A percentile compares a stretch with the other conserved stretches of the same genome.
Conservation (phyloP, 2,113 vertebrate genomes). For the Clarias batrachus region DNA sequence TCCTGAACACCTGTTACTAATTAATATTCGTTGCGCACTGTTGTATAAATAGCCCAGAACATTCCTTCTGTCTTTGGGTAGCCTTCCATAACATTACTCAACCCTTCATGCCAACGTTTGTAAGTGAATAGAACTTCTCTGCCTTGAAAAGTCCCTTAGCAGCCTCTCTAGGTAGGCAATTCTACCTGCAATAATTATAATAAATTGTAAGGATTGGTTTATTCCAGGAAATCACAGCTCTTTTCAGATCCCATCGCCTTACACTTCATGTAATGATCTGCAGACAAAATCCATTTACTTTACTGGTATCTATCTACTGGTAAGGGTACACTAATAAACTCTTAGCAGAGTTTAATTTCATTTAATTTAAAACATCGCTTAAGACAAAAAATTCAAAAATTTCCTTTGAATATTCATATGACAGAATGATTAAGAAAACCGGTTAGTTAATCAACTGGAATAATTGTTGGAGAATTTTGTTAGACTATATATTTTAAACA, state of each 20-base stretch:
- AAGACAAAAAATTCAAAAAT: neutral
- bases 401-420: neutral
- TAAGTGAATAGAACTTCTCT: neutral
- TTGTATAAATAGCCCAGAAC: conserved; percentile 27
- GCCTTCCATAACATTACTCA: conserved; percentile 17
- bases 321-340: neutral
- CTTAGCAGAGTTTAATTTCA: neutral
- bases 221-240: neutral
- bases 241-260: neutral
- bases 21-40: conserved; percentile 3
- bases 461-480: neutral
- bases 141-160: neutral
- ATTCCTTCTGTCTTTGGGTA: conserved; percentile 22
- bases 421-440: neutral
- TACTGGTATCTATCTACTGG: neutral
- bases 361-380: neutral
- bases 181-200: neutral
- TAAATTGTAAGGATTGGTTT: neutral
- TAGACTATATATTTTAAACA: neutral
- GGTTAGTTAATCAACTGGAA: neutral
- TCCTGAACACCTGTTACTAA: conserved; percentile 30
- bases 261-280: neutral
- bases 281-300: neutral
- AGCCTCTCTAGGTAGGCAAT: neutral
- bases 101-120: neutral